Evolutionary conservation across 2,888 invertebrate genomes (phyloP), one percentile per base, ranked within the genome.

Genomic region (Onthophagus sagittarius): DNA sequence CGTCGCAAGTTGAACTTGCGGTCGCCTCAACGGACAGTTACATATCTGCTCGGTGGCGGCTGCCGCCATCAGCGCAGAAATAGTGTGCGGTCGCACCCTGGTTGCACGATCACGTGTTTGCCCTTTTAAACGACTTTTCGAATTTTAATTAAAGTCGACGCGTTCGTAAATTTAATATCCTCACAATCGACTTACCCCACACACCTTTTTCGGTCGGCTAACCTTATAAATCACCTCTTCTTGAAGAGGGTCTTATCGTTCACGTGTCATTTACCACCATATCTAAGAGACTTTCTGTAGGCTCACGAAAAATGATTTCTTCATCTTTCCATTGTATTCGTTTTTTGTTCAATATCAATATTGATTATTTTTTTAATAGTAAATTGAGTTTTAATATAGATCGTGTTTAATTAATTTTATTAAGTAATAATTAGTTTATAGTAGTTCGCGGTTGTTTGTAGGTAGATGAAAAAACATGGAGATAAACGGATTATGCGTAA

Each of bases 231-330:
- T 67, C 15, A 67, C 67, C 67, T 67, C 32, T 67, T 1, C 31
- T 67, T 31, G n/a, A 23, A 31, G 67, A 67, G 15, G 67, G 67
- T 23, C 15, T 67, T 67, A 67, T 67, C 67, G 32, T 67, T 67
- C 32, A 67, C 67, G 67, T 67, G 67, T 67, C 67, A 67, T 67
- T 67, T 67, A 67, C 23, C 67, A 23, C 67, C 67, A n/a, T 67
- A n/a, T n/a, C 67, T 9, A 32, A 32, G 31, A 23, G 6, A 23
- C 67, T 67, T 67, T 67, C 67, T n/a, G 23, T 32, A n/a, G 31
- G 67, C 39, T 53, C 6, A 7, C 39, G 11, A 53, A 53, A 53
- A 53, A 53, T 53, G 11, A 53, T 53, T 53, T 53, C 39, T 53
- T 53, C 11, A 53, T 53, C 11, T 53, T 53, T 7, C 23, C 23